Conservation (phyloP, 2,113 vertebrate species). For the Megalops atlanticus region DNA sequence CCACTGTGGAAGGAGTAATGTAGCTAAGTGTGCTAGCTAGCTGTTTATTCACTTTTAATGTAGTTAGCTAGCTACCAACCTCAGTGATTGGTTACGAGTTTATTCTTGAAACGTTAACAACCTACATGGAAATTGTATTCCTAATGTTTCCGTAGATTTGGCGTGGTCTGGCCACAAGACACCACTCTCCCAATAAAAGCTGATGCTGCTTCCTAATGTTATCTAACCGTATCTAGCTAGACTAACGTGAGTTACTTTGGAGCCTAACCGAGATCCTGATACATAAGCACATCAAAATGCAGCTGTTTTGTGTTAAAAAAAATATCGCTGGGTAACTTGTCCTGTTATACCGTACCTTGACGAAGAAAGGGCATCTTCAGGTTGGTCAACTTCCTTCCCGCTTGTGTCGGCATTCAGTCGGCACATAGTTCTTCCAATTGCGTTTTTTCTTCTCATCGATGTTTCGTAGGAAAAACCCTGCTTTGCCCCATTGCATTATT, state of each 20-base stretch:
- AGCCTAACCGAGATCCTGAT: background rate
- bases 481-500: conserved; percentile 50
- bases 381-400: conserved; percentile 48
- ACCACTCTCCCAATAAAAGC: no score
- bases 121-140: no score
- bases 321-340: background rate
- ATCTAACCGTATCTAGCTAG: background rate
- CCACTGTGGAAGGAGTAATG: no score
- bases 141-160: no score
- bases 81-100: no score
- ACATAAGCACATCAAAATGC: background rate
- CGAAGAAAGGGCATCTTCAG: conserved; percentile 45
- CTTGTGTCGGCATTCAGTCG: conserved; percentile 46
- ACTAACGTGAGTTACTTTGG: background rate
- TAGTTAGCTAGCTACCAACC: no score
- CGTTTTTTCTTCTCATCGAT: conserved; percentile 47
- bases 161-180: no score
- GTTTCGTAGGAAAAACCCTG: conserved; percentile 33
- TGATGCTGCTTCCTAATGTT: no score
- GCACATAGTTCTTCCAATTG: conserved; percentile 40
- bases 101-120: no score
- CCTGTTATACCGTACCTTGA: conserved; percentile 37
- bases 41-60: no score
- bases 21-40: no score
- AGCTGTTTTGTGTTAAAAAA: no score